These are phyloP conservation scores for Heliothis virescens DNA, from an alignment of 1,140 invertebrate species.

Conservation along the genomic window DNA sequence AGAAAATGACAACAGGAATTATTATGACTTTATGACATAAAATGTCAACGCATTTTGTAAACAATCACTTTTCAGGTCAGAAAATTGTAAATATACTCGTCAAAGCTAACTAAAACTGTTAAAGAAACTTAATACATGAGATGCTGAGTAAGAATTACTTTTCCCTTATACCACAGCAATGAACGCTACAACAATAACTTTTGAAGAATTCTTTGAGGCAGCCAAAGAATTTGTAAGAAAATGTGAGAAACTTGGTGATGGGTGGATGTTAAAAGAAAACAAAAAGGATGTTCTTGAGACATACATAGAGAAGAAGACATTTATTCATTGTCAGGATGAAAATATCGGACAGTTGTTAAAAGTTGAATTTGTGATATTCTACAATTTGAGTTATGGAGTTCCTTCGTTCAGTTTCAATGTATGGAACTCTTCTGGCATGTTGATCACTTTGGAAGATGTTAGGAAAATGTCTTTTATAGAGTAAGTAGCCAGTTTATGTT, in stretches of 20 bases:
- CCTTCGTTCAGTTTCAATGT: constrained; percentile 80
- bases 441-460: constrained; percentile 71
- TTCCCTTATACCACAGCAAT: neutral
- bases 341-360: constrained; percentile 58
- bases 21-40: no score
- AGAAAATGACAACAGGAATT: no score
- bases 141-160: no score
- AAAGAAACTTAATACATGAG: no score
- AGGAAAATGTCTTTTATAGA: constrained; percentile 66
- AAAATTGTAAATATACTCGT: no score
- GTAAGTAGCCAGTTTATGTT: constrained; percentile 55
- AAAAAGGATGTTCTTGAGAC: constrained; percentile 58
- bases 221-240: constrained; percentile 67
- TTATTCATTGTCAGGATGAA: constrained; percentile 54
- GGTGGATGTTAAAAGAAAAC: constrained; percentile 68
- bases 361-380: constrained; percentile 77
- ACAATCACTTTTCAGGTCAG: no score
- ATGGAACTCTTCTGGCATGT: constrained; percentile 71
- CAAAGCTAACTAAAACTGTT: no score
- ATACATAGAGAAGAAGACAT: constrained; percentile 71
- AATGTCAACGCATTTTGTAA: no score
- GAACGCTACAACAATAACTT: constrained; percentile 45
- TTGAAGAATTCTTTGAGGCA: constrained; percentile 65
- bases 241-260: constrained; percentile 68
- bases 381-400: constrained; percentile 76